phyloP scores from a whole-genome alignment of 2,113 vertebrate genomes.

The Hemichromis elongatus region DNA sequence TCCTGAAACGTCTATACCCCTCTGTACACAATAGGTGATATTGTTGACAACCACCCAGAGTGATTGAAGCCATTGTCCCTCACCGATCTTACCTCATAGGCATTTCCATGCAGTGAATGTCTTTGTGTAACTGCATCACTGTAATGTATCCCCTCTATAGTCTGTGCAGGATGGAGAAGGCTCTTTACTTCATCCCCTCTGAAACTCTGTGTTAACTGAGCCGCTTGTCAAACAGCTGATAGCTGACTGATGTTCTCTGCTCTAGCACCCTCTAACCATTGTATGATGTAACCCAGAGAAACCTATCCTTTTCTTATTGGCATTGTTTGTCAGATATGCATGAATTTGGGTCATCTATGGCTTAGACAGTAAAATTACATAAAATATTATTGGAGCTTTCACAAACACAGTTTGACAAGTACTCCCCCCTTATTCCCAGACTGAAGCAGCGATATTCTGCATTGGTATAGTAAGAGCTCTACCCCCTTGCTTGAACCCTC shows the following conservation, averaged over 20 bases:
- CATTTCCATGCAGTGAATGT: slow-evolving; percentile 58
- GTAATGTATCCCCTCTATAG: slow-evolving; percentile 67
- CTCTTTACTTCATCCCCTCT: slow-evolving; percentile 52
- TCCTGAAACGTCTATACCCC: slow-evolving; percentile 59
- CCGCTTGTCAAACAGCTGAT: slow-evolving; percentile 71
- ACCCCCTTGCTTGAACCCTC: slow-evolving; percentile 56
- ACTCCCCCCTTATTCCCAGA: slow-evolving; percentile 30
- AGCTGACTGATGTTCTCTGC: slow-evolving; percentile 61
- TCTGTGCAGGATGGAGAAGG: slow-evolving; percentile 49
- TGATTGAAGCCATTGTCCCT: slow-evolving; percentile 72
- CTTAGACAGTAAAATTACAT: slow-evolving; percentile 70
- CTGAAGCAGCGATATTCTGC: slow-evolving; percentile 43
- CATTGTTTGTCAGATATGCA: slow-evolving; percentile 62
- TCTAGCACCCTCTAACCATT: slow-evolving; percentile 60
- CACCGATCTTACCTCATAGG: slow-evolving; percentile 67
- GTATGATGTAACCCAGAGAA: slow-evolving; percentile 70
- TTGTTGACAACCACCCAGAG: slow-evolving; percentile 68
- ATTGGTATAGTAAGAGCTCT: slow-evolving; percentile 44
- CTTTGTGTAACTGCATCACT: slow-evolving; percentile 72
- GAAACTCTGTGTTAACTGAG: slow-evolving; percentile 61
- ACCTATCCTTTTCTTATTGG: slow-evolving; percentile 47
- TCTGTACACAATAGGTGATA: slow-evolving; percentile 65
- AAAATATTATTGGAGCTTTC: slow-evolving; percentile 63
- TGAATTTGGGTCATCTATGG: slow-evolving; percentile 73
- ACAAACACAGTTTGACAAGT: slow-evolving; percentile 55